Conservation (phyloP, 2,113 vertebrate species). For the Pogonocichla stellata region DNA sequence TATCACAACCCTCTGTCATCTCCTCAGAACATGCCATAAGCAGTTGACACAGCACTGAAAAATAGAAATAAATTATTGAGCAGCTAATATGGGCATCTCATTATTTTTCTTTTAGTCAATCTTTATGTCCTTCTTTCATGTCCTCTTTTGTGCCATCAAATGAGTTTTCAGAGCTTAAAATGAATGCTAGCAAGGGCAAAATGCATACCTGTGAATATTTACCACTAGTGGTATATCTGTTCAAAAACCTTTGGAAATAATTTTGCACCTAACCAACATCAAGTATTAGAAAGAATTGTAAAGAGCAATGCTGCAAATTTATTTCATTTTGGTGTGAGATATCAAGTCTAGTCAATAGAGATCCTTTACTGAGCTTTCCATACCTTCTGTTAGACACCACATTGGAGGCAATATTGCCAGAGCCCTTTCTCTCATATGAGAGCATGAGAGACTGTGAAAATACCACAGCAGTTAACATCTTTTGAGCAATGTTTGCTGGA, state of each 20-base stretch:
- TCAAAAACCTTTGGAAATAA: not conserved
- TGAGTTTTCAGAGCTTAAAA: not conserved
- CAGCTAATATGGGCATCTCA: not conserved
- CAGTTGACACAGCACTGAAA: conserved; percentile 15
- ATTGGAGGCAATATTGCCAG: not conserved
- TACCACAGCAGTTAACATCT: not conserved
- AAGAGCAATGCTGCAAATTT: not conserved
- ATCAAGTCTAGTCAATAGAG: not conserved
- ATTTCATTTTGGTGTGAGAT: not conserved
- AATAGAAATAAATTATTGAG: conserved; percentile 25
- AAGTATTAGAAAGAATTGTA: not conserved
- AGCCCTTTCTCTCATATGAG: not conserved
- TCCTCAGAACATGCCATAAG: conserved; percentile 46
- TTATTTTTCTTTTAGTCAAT: not conserved
- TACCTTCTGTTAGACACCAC: not conserved
- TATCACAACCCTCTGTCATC: conserved; percentile 71
- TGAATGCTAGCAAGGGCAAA: not conserved
- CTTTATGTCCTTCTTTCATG: not conserved
- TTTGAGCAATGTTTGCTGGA: not conserved
- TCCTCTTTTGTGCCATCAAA: not conserved
- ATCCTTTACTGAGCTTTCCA: not conserved
- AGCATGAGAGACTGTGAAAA: not conserved
- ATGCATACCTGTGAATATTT: not conserved
- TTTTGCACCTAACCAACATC: not conserved
- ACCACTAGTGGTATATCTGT: not conserved